Conservation (phyloP, 2,113 vertebrate species). For the Plecturocebus donacophilus region DNA sequence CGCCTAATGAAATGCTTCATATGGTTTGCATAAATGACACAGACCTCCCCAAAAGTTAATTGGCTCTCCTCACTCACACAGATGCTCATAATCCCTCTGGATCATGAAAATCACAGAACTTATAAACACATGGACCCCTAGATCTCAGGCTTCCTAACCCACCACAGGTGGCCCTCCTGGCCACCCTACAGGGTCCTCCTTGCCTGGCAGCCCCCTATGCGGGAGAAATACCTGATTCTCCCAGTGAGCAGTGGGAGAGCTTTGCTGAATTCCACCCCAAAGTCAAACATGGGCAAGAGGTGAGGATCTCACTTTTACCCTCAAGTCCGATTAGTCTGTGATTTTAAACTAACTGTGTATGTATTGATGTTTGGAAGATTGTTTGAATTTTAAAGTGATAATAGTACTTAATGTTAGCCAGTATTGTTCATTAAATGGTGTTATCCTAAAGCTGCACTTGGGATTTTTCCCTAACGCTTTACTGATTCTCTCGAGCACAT, state of each 20-base stretch:
- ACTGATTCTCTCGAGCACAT: not conserved
- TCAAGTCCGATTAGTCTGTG: not conserved
- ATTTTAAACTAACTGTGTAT: too few relatives aligned
- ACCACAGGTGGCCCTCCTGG: rapidly evolving
- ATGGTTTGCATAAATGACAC: too few relatives aligned
- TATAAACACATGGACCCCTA: not conserved
- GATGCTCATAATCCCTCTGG: not conserved
- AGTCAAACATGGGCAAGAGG: not conserved
- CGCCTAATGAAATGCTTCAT: rapidly evolving
- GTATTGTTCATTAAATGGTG: not conserved
- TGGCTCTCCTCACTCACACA: not conserved
- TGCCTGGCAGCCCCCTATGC: too few relatives aligned
- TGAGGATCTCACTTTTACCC: not conserved
- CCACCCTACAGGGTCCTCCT: not conserved
- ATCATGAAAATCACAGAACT: not conserved
- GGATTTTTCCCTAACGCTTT: not conserved
- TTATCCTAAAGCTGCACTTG: not conserved
- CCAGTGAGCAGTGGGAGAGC: not conserved
- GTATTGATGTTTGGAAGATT: not conserved
- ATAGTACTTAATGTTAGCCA: not conserved
- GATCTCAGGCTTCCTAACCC: not conserved
- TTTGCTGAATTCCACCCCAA: not conserved
- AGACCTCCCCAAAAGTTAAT: not conserved
- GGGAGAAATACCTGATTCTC: not conserved
- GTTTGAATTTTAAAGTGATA: not conserved